Evolutionary conservation across 2,113 vertebrate species (phyloP), one percentile per base, ranked within the genome.

Genomic region (Pungitius pungitius): DNA sequence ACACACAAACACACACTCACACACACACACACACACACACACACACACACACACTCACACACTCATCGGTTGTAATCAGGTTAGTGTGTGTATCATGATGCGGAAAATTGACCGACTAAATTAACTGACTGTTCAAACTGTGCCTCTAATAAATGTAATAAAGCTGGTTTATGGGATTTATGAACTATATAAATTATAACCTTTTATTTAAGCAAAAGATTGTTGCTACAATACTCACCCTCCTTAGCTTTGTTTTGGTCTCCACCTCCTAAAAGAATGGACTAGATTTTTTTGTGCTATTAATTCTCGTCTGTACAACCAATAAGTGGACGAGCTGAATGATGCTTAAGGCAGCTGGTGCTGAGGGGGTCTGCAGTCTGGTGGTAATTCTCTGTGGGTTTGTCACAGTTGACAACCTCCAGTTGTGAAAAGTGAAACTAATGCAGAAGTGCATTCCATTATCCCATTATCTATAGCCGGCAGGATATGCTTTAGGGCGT

Each of bases 31-130:
- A 62, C 40, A 27, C 39, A 43, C 39, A 40, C 82, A 73, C 80
- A 62, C 60, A 78, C 83, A 63, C 52, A 81, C 62, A 64, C 42
- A 58, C 78, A 63, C 61, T 74, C 83, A 63, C 57, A 59, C 57
- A 59, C 33, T n/a, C 58, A 81, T 78, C 62, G 45, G 49, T 15
- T 75, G 43, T 24, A 20, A 62, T 74, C 59, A 65, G 49, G 49
- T 69, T 59, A 73, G 65, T 45, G 61, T 63, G 20, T 65, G 59
- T 49, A 30, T 22, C 8, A 14, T 67, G 45, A 70, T 47, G 69
- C 17, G 62, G 52, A 12, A 39, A 57, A 33, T 6, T 64, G 33
- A 75, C 30, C 39, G 73, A 47, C 12, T 52, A 18, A 35, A 63
- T 13, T 10, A 57, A 1, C 57, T 63, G 63, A 51, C 20, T 52